Evolutionary conservation across 1,140 invertebrate species (phyloP).

Genomic region (Euglossa dilemma): DNA sequence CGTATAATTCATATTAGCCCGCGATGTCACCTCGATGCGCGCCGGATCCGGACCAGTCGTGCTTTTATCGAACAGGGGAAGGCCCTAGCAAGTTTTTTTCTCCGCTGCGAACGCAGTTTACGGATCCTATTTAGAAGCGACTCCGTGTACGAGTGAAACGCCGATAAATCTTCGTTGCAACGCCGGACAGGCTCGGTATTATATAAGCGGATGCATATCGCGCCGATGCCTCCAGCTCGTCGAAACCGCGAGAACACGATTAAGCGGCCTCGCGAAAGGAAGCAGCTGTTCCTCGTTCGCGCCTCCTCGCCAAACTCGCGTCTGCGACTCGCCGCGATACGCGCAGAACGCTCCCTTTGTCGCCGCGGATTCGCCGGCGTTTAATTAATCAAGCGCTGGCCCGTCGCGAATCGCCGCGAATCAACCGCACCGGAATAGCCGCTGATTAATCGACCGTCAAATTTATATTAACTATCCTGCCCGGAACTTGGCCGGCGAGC

Average conservation of each 20-base stretch:
- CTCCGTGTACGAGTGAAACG: too few species aligned
- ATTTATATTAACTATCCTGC: constrained; percentile 28
- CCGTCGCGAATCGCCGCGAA: constrained; percentile 11
- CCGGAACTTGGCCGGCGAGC: not conserved
- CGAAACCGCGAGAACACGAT: constrained; percentile 3
- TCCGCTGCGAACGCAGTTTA: too few species aligned
- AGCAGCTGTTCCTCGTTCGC: not conserved
- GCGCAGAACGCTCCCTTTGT: constrained; percentile 1
- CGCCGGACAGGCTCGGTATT: not conserved
- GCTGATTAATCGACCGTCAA: constrained; percentile 27
- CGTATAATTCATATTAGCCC: constrained; percentile 73
- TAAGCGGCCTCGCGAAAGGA: constrained; percentile 2
- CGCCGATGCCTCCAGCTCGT: not conserved
- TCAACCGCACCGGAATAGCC: constrained; percentile 17
- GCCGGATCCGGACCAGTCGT: too few species aligned
- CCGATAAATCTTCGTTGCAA: not conserved
- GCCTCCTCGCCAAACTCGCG: not conserved
- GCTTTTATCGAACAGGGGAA: too few species aligned
- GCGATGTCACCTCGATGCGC: constrained; percentile 38
- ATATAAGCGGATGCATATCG: not conserved
- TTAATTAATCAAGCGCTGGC: constrained; percentile 9
- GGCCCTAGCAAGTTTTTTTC: too few species aligned
- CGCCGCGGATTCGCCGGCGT: not conserved
- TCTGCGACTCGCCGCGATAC: not conserved
- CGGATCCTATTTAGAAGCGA: not conserved